Evolutionary conservation across 2,113 vertebrate genomes (phyloP).

Genomic region (Macrotus californicus): DNA sequence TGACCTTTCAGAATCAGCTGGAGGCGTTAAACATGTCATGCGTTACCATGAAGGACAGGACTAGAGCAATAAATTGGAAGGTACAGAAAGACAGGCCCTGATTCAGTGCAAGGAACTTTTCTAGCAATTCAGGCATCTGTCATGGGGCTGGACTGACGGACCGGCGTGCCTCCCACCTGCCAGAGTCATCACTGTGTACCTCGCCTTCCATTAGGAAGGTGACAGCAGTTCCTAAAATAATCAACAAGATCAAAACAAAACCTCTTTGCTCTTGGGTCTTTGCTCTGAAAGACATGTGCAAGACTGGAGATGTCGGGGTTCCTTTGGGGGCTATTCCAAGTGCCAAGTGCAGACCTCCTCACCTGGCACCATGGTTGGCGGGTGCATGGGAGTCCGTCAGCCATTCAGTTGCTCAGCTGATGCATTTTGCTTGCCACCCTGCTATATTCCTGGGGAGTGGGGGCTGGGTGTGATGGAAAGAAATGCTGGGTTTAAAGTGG

Average conservation of each 20-base stretch:
- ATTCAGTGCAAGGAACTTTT: neutral
- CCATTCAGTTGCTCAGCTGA: neutral
- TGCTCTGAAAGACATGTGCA: neutral
- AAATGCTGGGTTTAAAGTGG: neutral
- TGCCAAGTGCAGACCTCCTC: neutral
- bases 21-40: neutral
- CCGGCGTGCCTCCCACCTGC: too few species aligned
- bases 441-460: neutral
- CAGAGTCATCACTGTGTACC: neutral
- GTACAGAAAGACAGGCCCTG: neutral
- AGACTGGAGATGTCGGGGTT: neutral
- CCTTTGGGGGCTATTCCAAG: neutral
- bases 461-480: neutral
- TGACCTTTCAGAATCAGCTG: constrained; percentile 19
- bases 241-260: neutral
- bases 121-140: neutral
- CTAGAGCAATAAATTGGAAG: neutral
- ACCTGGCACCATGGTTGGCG: neutral
- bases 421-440: too few species aligned
- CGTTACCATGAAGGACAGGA: neutral
- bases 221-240: neutral
- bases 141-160: neutral
- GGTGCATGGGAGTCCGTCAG: neutral
- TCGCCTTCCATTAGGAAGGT: neutral
- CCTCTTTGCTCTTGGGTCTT: neutral